These are phyloP conservation scores for Mastomys coucha DNA, from an alignment of 2,113 vertebrate species.

Conservation along the genomic window DNA sequence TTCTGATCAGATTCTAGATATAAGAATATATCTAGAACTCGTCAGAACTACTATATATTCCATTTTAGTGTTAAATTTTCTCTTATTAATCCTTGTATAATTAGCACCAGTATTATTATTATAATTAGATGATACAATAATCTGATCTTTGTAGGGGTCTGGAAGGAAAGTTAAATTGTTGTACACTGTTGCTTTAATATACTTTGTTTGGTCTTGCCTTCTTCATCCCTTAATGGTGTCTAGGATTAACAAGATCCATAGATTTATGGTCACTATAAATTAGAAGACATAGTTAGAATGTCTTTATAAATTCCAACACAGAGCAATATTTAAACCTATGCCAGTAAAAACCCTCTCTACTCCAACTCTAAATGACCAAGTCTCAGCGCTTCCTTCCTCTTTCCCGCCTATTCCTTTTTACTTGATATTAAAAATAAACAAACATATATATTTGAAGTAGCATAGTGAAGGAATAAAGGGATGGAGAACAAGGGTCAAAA, in stretches of 20 bases:
- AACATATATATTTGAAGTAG: background rate
- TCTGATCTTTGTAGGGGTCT: background rate
- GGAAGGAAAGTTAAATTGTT: background rate
- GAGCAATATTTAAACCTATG: background rate
- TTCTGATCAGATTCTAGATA: background rate
- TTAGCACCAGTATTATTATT: background rate
- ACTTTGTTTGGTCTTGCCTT: background rate
- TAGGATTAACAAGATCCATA: background rate
- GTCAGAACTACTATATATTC: background rate
- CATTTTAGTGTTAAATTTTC: background rate
- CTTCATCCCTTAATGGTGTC: background rate
- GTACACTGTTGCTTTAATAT: background rate
- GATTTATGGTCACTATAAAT: conserved; percentile 24
- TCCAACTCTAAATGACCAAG: background rate
- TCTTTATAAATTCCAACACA: background rate
- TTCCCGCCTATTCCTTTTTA: background rate
- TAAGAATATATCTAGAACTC: conserved; percentile 2
- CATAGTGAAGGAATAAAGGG: background rate
- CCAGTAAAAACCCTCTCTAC: background rate
- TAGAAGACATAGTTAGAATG: background rate
- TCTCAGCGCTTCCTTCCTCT: background rate
- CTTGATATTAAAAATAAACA: background rate
- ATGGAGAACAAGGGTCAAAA: background rate
- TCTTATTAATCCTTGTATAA: background rate
- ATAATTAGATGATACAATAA: background rate